Evolutionary conservation across 2,888 invertebrate genomes (phyloP).

Genomic region (Apocheima hispidaria): DNA sequence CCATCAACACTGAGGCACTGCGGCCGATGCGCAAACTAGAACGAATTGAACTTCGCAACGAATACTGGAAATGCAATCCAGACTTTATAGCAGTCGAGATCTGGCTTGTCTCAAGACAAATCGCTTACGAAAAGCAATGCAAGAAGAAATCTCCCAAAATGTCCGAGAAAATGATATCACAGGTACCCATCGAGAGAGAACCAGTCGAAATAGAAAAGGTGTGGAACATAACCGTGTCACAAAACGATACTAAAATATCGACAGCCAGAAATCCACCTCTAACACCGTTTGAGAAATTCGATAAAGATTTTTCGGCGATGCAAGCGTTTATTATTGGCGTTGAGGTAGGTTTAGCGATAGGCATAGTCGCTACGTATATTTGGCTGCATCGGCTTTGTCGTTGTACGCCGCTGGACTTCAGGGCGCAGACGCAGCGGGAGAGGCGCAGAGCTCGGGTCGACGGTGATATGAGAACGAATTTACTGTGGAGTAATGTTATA

Average conservation of each 20-base stretch:
- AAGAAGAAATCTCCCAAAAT: constrained; percentile 76
- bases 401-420: constrained; percentile 62
- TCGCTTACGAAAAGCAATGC: constrained; percentile 80
- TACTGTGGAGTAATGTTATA: constrained; percentile 71
- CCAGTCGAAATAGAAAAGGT: constrained; percentile 71
- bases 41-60: constrained; percentile 82
- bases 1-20: constrained; percentile 79
- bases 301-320: constrained; percentile 74
- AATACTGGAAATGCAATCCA: constrained; percentile 85
- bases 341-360: constrained; percentile 75
- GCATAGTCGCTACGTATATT: constrained; percentile 75
- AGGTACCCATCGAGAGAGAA: constrained; percentile 68
- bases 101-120: constrained; percentile 71
- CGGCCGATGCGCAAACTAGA: constrained; percentile 78
- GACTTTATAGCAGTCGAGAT: constrained; percentile 71
- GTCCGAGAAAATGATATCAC: constrained; percentile 85
- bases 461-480: constrained; percentile 71
- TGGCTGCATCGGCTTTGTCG: constrained; percentile 73
- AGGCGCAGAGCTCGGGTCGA: constrained; percentile 60
- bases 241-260: constrained; percentile 51
- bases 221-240: constrained; percentile 71
- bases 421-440: constrained; percentile 58
- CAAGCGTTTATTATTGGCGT: constrained; percentile 78
- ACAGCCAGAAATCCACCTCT: constrained; percentile 51
- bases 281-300: constrained; percentile 73